Evolutionary conservation across 2,113 vertebrate species (phyloP).

Genomic region (Coptodon bakossiorum): DNA sequence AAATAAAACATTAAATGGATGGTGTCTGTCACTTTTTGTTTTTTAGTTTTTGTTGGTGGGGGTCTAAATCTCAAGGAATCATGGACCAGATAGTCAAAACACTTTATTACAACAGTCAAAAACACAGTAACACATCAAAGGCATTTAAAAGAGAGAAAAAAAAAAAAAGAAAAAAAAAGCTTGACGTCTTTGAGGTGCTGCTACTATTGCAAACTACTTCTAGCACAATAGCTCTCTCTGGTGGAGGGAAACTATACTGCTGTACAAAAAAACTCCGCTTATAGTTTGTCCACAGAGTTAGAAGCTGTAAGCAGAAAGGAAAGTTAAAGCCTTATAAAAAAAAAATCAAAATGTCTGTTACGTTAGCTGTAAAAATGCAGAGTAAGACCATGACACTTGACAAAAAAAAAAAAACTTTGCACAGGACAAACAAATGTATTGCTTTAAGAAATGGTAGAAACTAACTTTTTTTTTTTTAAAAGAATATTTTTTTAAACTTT

Average conservation of each 20-base stretch:
- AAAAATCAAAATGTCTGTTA: slow-evolving; percentile 8
- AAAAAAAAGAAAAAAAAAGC: slow-evolving; percentile 31
- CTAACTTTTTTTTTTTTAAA: neutral
- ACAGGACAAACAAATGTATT: slow-evolving; percentile 41
- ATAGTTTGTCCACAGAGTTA: neutral
- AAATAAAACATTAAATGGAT: slow-evolving; percentile 52
- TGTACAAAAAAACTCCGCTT: neutral
- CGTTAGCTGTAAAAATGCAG: slow-evolving; percentile 29
- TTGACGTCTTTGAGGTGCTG: neutral
- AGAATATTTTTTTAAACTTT: neutral
- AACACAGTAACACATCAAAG: slow-evolving; percentile 47
- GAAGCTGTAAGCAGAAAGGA: slow-evolving; percentile 7
- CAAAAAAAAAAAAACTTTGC: neutral
- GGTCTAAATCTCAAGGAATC: neutral
- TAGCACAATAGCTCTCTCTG: slow-evolving; percentile 45
- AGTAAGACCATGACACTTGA: slow-evolving; percentile 19
- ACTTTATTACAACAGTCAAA: slow-evolving; percentile 64
- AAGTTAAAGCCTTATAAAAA: slow-evolving; percentile 5
- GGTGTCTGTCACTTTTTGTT: neutral
- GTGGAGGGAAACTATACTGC: slow-evolving; percentile 26
- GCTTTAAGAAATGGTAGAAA: slow-evolving; percentile 51
- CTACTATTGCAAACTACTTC: slow-evolving; percentile 1
- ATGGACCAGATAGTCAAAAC: slow-evolving; percentile 22
- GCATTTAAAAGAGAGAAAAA: slow-evolving; percentile 14
- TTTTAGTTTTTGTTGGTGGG: neutral